Percentiles rank a stretch among this genome's conserved stretches.
These are phyloP conservation scores for Shargacucullia verbasci DNA, from an alignment of 2,888 invertebrate species.

Conservation along the genomic window DNA sequence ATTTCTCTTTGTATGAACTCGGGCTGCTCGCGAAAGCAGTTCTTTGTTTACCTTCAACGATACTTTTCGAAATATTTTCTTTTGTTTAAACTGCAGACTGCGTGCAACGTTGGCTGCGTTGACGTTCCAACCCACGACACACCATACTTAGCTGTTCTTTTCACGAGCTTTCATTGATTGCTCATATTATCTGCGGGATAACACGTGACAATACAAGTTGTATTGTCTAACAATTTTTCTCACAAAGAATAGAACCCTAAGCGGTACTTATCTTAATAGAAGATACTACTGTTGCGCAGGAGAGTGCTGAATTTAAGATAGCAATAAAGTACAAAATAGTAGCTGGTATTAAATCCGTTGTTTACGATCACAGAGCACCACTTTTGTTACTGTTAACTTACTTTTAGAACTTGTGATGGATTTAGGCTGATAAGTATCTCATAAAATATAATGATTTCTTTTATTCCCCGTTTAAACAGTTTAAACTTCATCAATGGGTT, in stretches of 20 bases:
- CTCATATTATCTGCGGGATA: conserved; percentile 16
- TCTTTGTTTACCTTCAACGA: conserved; percentile 85
- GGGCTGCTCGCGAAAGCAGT: conserved; percentile 75
- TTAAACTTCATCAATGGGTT: too few species aligned
- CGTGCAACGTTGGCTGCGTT: conserved; percentile 68
- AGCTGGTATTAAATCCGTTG: conserved; percentile 15
- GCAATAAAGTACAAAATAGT: conserved; percentile 36
- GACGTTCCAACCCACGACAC: conserved; percentile 18
- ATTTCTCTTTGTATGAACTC: conserved; percentile 85
- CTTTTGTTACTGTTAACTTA: conserved; percentile 20
- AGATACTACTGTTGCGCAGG: conserved; percentile 6
- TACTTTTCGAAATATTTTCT: conserved; percentile 86
- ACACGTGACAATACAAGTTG: conserved; percentile 8
- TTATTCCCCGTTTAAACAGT: too few species aligned
- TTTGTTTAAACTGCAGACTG: conserved; percentile 84
- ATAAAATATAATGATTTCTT: too few species aligned
- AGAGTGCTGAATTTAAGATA: conserved; percentile 23
- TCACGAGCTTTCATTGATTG: conserved; percentile 16
- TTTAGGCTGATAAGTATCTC: neutral
- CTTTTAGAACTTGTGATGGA: neutral
- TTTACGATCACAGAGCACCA: conserved; percentile 19
- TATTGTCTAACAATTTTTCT: conserved; percentile 14
- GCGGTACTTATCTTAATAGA: conserved; percentile 37
- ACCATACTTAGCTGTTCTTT: neutral
- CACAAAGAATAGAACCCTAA: conserved; percentile 15